A percentile compares a stretch with the other conserved stretches of the same genome.
Conservation (phyloP, 2,888 invertebrate genomes). For the Calliphora vomitoria region DNA sequence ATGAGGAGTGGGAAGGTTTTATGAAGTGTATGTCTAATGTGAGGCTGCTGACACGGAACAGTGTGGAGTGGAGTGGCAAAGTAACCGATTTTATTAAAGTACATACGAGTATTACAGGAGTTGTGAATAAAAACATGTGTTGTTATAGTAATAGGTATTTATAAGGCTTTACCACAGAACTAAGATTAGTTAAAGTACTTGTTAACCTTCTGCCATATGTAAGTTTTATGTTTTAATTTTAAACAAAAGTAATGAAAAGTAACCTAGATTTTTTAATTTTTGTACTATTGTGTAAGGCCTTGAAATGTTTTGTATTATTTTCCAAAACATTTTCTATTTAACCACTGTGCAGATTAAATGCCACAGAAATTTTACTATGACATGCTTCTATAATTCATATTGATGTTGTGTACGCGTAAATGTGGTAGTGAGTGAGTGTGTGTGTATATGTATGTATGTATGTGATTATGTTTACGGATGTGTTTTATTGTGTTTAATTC, state of each 20-base stretch:
- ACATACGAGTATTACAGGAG: too few relatives aligned
- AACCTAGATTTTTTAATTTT: too few relatives aligned
- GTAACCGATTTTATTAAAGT: neutral
- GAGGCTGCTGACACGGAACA: neutral
- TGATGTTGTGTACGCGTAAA: conserved; percentile 1
- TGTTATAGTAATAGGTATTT: too few relatives aligned
- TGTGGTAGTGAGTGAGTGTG: neutral
- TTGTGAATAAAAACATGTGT: neutral
- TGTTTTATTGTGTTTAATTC: conserved; percentile 40
- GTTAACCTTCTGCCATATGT: too few relatives aligned
- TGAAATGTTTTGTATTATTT: neutral
- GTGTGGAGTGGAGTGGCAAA: too few relatives aligned
- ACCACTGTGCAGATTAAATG: conserved; percentile 24
- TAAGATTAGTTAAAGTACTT: too few relatives aligned
- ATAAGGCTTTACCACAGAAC: too few relatives aligned
- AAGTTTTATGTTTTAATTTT: too few relatives aligned
- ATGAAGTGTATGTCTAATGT: neutral
- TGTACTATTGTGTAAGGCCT: too few relatives aligned
- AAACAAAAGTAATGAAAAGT: too few relatives aligned
- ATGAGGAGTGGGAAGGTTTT: neutral
- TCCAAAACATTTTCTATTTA: neutral
- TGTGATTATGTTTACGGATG: conserved; percentile 20
- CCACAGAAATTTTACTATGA: neutral
- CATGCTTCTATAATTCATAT: conserved; percentile 2
- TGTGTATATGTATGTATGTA: neutral